phyloP scores from a whole-genome alignment of 2,797 vertebrate species.

The Sebastes diaconus region DNA sequence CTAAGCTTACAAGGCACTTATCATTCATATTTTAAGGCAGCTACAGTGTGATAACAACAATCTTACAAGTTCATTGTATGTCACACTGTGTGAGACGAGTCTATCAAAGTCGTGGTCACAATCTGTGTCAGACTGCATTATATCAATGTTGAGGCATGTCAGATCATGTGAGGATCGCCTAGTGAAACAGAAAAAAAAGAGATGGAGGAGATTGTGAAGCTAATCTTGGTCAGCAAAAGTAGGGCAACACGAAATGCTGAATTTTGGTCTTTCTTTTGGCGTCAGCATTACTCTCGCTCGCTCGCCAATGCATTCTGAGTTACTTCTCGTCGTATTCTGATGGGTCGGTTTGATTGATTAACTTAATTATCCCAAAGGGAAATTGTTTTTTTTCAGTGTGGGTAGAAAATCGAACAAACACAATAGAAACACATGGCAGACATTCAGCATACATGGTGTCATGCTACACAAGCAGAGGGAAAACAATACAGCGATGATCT shows the following conservation, averaged over 20 bases:
- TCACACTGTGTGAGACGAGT: neutral
- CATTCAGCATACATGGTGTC: neutral
- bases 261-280: neutral
- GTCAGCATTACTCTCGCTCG: neutral
- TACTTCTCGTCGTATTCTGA: neutral
- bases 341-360: slow-evolving; percentile 3
- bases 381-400: neutral
- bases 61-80: neutral
- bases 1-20: neutral
- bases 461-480: neutral
- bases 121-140: neutral
- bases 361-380: neutral
- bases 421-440: neutral
- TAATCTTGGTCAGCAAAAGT: neutral
- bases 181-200: neutral
- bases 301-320: no score
- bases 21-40: neutral
- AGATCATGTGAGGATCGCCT: neutral
- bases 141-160: neutral
- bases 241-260: neutral
- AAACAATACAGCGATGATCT: neutral
- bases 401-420: neutral
- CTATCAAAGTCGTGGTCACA: neutral
- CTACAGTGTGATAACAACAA: neutral
- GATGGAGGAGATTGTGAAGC: neutral